Percentiles rank a stretch among this genome's conserved stretches.
These are phyloP conservation scores for Idaea biselata DNA, from an alignment of 2,888 invertebrate genomes.

Conservation along the genomic window DNA sequence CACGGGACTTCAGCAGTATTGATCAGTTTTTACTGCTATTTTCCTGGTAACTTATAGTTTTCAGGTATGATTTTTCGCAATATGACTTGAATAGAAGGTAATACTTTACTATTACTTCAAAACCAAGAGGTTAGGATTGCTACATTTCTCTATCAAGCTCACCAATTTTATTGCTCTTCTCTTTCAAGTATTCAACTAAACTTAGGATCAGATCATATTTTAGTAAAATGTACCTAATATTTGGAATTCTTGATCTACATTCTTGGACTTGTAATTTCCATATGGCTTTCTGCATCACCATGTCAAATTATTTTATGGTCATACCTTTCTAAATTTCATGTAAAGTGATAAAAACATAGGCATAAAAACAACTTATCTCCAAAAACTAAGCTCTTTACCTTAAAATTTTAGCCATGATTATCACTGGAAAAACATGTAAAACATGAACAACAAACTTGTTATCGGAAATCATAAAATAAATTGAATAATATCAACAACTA, in stretches of 20 bases:
- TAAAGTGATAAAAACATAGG: neutral
- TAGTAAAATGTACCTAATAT: too few species aligned
- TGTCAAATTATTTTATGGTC: neutral
- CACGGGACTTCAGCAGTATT: constrained; percentile 71
- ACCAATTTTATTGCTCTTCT: neutral
- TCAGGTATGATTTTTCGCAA: constrained; percentile 39
- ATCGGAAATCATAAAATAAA: neutral
- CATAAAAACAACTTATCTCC: neutral
- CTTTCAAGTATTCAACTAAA: too few species aligned
- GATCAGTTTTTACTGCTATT: constrained; percentile 53
- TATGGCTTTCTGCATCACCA: neutral
- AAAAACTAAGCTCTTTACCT: neutral
- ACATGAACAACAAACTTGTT: neutral
- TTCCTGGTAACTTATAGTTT: constrained; percentile 32
- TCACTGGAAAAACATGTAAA: too few species aligned
- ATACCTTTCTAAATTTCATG: neutral
- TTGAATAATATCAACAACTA: neutral
- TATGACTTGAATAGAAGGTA: neutral
- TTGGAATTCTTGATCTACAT: neutral
- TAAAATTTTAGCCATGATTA: too few species aligned
- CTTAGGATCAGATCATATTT: too few species aligned
- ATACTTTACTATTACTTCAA: constrained; percentile 17
- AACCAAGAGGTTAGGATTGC: constrained; percentile 31
- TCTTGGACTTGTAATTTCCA: neutral
- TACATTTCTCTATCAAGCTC: too few species aligned